Base-by-base conservation (phyloP, 2,797 vertebrate species). In the Clarias laeviceps region DNA sequence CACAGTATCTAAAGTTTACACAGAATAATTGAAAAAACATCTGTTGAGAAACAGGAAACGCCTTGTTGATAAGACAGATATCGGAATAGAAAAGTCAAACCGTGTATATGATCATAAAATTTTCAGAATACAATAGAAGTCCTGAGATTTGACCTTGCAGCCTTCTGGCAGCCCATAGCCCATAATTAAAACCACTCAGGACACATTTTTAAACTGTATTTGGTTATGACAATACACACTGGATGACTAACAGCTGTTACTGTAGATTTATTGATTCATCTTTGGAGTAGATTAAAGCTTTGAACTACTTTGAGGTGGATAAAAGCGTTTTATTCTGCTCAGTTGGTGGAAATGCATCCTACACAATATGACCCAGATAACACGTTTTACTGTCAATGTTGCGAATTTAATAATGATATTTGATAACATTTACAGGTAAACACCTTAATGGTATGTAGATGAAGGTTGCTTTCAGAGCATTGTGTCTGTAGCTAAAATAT, bases 151-250 rank as follows among this genome's bases (percentile, higher is more conserved):
- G 29, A 62, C 76, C 56, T 77, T 3, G 12, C 54, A 59, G 27
- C 54, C 54, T 80, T 80, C 37, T 45, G 34, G 59, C 34, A 64
- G 27, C 6, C 59, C 34, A 27, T 11, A 50, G 61, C 61, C 0
- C 61, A 29, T 80, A 50, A 61, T 22, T 62, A 37, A 62, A 65
- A 80, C 57, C 78, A 80, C n/a, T 50, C 61, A 32, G 56, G 54
- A 45, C 83, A 70, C 68, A 70, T 59, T 85, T 70, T 70, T 34
- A 15, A 22, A 40, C 37, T 66, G 61, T 15, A 29, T n/a, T 79
- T 14, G 20, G n/a, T 40, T 73, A 80, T 86, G 72, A 40, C 65
- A 65, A 66, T 80, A 80, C 65, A 80, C 78, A 80, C 61, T 14
- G 50, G 66, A 70, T 68, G 62, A 59, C 69, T 73, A 76, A 50